Percentiles rank a stretch among this genome's conserved stretches.
Evolutionary conservation across 1,140 invertebrate species (phyloP).

Genomic region (Magallana ariakensis): DNA sequence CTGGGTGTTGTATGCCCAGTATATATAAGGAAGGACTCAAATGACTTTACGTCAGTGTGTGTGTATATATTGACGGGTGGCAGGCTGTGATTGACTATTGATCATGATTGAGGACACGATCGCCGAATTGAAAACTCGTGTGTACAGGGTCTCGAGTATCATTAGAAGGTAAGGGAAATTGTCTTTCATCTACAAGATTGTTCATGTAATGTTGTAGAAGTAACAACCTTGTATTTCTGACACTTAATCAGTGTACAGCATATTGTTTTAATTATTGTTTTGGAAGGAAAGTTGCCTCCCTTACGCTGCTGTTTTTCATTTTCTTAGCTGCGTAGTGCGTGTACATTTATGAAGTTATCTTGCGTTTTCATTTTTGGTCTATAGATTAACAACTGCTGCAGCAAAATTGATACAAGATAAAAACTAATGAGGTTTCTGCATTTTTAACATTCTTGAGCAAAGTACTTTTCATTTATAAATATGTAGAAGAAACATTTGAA

Average conservation of each 20-base stretch:
- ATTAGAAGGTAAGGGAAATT: neutral
- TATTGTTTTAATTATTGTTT: neutral
- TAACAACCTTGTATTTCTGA: too few species aligned
- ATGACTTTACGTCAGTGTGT: neutral
- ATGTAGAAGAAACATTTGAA: neutral
- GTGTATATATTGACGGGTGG: neutral
- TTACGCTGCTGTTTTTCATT: neutral
- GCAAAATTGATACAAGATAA: too few species aligned
- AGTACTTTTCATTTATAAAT: neutral
- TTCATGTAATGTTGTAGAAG: too few species aligned
- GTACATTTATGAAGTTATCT: neutral
- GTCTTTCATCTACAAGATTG: too few species aligned
- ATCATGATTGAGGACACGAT: slow-evolving; percentile 21
- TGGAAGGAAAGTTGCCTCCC: slow-evolving; percentile 2
- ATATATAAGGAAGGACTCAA: slow-evolving; percentile 15
- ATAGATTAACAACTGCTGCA: too few species aligned
- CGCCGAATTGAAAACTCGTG: neutral
- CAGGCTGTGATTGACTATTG: slow-evolving; percentile 1
- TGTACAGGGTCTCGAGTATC: slow-evolving; percentile 11
- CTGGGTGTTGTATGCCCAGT: slow-evolving; percentile 2
- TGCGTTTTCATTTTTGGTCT: too few species aligned
- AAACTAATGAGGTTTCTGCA: too few species aligned
- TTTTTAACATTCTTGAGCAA: too few species aligned
- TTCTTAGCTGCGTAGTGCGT: neutral
- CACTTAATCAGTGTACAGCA: neutral